These are phyloP conservation scores for Megalops atlanticus DNA, from an alignment of 2,113 vertebrate species.

Conservation along the genomic window DNA sequence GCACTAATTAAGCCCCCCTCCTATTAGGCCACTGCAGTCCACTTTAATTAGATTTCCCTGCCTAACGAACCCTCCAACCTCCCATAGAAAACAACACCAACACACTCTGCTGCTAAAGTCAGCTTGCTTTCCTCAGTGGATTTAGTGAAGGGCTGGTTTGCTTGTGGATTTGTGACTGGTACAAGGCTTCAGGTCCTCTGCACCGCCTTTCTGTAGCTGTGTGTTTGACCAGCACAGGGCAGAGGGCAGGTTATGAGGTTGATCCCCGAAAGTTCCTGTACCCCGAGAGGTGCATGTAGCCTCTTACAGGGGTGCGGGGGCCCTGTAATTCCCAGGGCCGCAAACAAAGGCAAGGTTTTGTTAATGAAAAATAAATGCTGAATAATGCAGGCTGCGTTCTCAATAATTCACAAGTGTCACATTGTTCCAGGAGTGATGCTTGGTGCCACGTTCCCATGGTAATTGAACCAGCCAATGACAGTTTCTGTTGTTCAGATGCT, in stretches of 20 bases:
- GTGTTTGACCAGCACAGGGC: neutral
- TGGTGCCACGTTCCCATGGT: neutral
- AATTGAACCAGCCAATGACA: neutral
- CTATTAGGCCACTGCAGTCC: neutral
- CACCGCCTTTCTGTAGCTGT: neutral
- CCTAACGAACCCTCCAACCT: neutral
- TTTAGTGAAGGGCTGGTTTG: neutral
- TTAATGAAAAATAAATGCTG: slow-evolving; percentile 9
- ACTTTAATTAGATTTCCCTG: neutral
- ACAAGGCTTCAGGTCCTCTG: neutral
- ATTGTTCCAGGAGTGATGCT: neutral
- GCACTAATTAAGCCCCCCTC: neutral
- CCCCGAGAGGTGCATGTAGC: neutral
- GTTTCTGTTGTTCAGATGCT: neutral
- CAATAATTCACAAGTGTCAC: neutral
- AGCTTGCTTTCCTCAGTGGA: neutral
- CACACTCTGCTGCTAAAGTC: neutral
- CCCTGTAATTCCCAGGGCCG: neutral
- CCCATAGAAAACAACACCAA: neutral
- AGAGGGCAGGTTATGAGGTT: neutral
- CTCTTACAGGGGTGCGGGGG: neutral
- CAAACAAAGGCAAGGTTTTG: neutral
- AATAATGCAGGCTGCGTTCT: neutral
- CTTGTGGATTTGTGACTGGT: neutral
- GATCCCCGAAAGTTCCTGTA: neutral